phyloP scores from a whole-genome alignment of 2,113 vertebrate genomes.

The Anolis carolinensis region DNA sequence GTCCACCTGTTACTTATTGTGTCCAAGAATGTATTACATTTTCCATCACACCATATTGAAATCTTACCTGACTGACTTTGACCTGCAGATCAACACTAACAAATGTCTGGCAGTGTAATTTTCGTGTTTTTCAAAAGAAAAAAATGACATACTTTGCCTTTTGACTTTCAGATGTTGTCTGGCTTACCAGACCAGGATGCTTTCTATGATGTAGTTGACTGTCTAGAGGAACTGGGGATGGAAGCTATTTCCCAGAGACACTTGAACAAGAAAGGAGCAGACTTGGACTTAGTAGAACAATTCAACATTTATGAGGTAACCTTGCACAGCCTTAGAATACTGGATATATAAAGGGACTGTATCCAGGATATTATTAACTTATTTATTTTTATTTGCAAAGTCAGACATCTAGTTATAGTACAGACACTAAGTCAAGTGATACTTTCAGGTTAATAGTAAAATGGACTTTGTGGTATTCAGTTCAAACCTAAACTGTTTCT shows the following conservation, averaged over 20 bases:
- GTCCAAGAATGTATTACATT: too few species aligned
- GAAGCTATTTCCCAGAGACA: conserved; percentile 89
- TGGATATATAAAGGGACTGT: background rate
- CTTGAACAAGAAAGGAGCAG: conserved; percentile 91
- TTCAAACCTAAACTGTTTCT: too few species aligned
- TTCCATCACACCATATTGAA: too few species aligned
- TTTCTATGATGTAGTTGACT: conserved; percentile 96
- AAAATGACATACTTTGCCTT: conserved; percentile 63
- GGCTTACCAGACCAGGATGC: conserved; percentile 94
- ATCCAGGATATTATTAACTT: conserved; percentile 45
- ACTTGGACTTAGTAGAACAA: conserved; percentile 94
- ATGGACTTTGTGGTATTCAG: conserved; percentile 19
- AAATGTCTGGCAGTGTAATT: conserved; percentile 48
- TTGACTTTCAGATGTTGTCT: conserved; percentile 84
- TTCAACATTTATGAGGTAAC: conserved; percentile 97
- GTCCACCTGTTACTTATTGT: too few species aligned
- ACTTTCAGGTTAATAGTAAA: background rate
- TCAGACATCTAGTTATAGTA: conserved; percentile 42
- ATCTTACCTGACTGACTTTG: too few species aligned
- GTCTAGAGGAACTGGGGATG: conserved; percentile 93
- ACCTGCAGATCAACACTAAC: conserved; percentile 1
- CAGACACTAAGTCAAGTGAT: background rate
- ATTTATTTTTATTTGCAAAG: conserved; percentile 56
- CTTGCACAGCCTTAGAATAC: conserved; percentile 33
- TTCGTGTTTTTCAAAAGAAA: conserved; percentile 63